Evolutionary conservation across 2,888 invertebrate genomes (phyloP), one percentile per base, ranked within the genome.

Genomic region (Automeris io): DNA sequence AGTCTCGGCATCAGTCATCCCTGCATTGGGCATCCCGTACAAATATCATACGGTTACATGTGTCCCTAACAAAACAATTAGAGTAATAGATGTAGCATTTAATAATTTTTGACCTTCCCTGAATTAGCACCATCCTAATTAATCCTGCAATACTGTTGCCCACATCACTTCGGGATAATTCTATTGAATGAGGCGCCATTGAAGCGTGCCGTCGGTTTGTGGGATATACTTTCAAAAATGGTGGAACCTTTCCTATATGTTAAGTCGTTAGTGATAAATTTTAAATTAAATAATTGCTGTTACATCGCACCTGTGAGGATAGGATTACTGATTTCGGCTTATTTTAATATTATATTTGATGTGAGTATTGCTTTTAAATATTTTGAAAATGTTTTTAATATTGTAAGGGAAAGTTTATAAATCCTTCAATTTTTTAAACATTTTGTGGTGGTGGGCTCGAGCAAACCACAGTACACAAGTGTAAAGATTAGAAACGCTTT

Each of bases 81-180:
- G 41, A 41, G 32, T 43, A 45, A 40, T 60, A 57, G 61, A 38
- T 12, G 45, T 51, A 50, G 38, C 47, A 47, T 44, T 40, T 49
- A 54, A 58, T 61, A 54, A 57, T 55, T 58, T 50, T 47, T 58
- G 70, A 64, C 77, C 75, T 72, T 70, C 36, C 42, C n/a, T 60
- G 54, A 64, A 72, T 70, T 70, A 51, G 57, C 41, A 38, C 18
- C 70, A 68, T 80, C 79, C 79, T 79, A 62, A 76, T 79, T 77
- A 76, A 16, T 19, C 3, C 19, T 16, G 16, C 16, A 29, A 16
- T n/a, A 37, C 38, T 41, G 21, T 18, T 19, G 8, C 16, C n/a
- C 11, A 16, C 12, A 16, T 11, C 33, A 35, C 44, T 53, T 51
- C 35, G 37, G 46, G 34, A 46, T 33, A 47, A 37, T 46, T 40